Base-by-base conservation (phyloP, 2,113 vertebrate species). In the Myrmecobius fasciatus region DNA sequence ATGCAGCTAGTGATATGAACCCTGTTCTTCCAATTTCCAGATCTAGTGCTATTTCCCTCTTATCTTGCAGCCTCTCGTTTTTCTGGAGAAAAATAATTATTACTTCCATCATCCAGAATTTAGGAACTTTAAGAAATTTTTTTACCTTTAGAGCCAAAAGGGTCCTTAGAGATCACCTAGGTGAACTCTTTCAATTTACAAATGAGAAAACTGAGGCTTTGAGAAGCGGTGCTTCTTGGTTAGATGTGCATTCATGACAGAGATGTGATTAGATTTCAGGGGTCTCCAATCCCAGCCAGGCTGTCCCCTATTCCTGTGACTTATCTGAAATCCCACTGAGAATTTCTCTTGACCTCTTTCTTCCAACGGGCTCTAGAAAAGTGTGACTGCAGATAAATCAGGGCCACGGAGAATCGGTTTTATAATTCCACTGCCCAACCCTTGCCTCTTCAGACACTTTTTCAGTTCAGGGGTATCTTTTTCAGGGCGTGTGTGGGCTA, bases 361-460 rank as follows among this genome's bases (percentile, higher is more conserved):
- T 98, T 98, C 96, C 95, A 97, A 98, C 94, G 98, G 98, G 97
- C 98, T 97, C 96, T 97, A 97, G 98, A 97, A 98, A 98, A 98
- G 96, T 97, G 97, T 97, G 98, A 98, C 97, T 98, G 97, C 96
- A 98, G 98, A 97, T 49, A 94, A 96, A 56, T 94, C 93, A 49
- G 96, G 92, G 97, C 95, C 97, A 75, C 48, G 92, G 98, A 97
- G 95, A 91, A 96, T 96, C 67, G 97, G 97, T 98, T 98, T 97
- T 97, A 91, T 98, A 98, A 98, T 98, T 98, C 96, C 91, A 94
- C 97, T 96, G 67, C 67, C 67, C 67, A 83, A 43, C 67, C n/a
- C 36, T 83, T 83, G 36, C n/a, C 17, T 43, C 67, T 83, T 83
- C 36, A 83, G 67, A 83, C 6, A 43, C 36, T 83, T 75, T 75